Base-by-base conservation (phyloP, 1,140 invertebrate genomes). In the Harpegnathos saltator region DNA sequence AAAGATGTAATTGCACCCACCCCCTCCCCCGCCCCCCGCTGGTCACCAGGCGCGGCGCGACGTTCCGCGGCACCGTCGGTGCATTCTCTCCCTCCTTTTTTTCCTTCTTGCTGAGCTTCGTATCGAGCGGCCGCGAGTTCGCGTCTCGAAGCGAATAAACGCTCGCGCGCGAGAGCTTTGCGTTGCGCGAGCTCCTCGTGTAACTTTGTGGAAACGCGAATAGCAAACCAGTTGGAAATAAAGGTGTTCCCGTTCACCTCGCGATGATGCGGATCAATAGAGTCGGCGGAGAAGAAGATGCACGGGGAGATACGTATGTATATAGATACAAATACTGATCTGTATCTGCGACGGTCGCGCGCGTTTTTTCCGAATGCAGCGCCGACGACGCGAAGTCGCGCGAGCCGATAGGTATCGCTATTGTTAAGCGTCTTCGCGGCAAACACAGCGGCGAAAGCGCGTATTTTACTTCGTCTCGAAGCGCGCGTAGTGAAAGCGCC, bases 151-250 rank as follows among this genome's bases (percentile, higher is more conserved):
- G 26, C 26, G 26, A 61, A 29, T 61, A 26, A 61, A 61, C 17
- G 24, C 59, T n/a, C n/a, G n/a, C n/a, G n/a, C n/a, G n/a, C n/a
- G n/a, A n/a, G n/a, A n/a, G n/a, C n/a, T n/a, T n/a, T n/a, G n/a
- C n/a, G n/a, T n/a, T n/a, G n/a, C 33, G 14, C 56, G 56, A 74
- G 26, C 19, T 17, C 19, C 19, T 22, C 19, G 59, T 44, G 7
- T 74, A 74, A 74, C 38, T 74, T 48, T 26, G 58, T 48, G 26
- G 56, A 24, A 44, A 62, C 48, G 19, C 61, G 72, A 74, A 74
- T 62, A 74, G 56, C 72, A 74, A 74, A 74, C 58, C 33, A 62
- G 72, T 74, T 17, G 72, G 72, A 74, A 61, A 74, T 74, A 74
- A 74, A 74, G 58, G 33, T 74, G 56, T 74, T 19, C 61, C 38